Evolutionary conservation across 2,888 invertebrate genomes (phyloP), one percentile per base, ranked within the genome.

Genomic region (Zaprionus obscuricornis): DNA sequence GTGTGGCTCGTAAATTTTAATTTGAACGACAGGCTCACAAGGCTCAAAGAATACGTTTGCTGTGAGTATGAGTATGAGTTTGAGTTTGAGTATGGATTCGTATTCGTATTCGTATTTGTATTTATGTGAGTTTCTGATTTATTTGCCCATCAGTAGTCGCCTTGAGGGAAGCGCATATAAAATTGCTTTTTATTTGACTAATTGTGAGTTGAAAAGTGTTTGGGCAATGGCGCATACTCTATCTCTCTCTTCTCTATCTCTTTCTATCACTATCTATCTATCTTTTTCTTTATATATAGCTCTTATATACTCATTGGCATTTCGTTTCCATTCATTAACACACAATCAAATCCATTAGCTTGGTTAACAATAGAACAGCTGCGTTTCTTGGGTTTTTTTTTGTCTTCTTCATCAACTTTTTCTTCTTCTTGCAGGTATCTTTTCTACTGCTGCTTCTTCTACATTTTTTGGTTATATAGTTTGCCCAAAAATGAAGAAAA

Each of bases 1-100:
- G 74, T 85, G 79, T 67, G 64, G 77, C 40, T 77, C 88, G 88
- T 88, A 89, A 89, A 88, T 88, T 87, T 87, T 70, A 75, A 68
- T 86, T 78, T 73, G 86, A 85, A 58, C 58, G 72, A 83, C 66
- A 63, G 68, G 54, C 66, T 72, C 51, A 46, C 62, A 68, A 62
- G 62, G 40, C 16, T n/a, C 20, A 8, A n/a, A n/a, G n/a, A n/a
- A n/a, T n/a, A n/a, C n/a, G n/a, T n/a, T n/a, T n/a, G n/a, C n/a
- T n/a, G n/a, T n/a, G n/a, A n/a, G n/a, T n/a, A n/a, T n/a, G n/a
- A n/a, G n/a, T n/a, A n/a, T n/a, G n/a, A n/a, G n/a, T n/a, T n/a
- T n/a, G n/a, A n/a, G n/a, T n/a, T n/a, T n/a, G n/a, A n/a, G n/a
- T n/a, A n/a, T n/a, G n/a, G n/a, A n/a, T n/a, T n/a, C 36, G 31